Evolutionary conservation across 2,113 vertebrate genomes (phyloP).

Genomic region (Aplodontia rufa): DNA sequence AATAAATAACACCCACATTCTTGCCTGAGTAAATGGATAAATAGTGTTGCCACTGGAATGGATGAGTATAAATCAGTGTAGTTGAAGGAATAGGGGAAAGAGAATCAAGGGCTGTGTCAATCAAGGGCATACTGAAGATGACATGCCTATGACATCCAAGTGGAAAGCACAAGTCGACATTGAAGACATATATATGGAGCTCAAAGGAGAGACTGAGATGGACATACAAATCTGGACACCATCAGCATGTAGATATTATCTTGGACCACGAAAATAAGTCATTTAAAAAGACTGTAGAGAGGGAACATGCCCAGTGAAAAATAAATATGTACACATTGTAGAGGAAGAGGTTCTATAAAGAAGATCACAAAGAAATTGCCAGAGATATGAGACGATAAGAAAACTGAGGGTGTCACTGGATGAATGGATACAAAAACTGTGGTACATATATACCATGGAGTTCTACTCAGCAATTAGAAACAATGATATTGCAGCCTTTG

Average conservation of each 20-base stretch:
- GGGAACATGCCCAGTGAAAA: background rate
- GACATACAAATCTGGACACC: background rate
- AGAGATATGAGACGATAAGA: background rate
- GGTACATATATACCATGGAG: too few relatives aligned
- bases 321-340: background rate
- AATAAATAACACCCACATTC: background rate
- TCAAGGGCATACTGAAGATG: background rate
- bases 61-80: background rate
- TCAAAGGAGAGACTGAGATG: background rate
- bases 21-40: background rate
- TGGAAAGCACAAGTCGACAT: background rate
- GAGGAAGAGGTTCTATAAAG: background rate
- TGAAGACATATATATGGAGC: background rate
- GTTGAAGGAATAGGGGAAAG: background rate
- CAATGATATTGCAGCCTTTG: too few relatives aligned
- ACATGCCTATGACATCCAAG: background rate
- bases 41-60: background rate
- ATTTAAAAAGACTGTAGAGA: background rate
- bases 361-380: background rate
- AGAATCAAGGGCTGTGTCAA: background rate
- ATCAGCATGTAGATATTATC: background rate
- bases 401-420: background rate
- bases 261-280: background rate
- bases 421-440: too few relatives aligned
- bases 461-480: too few relatives aligned